Percentiles rank a stretch among this genome's conserved stretches.
phyloP scores from a whole-genome alignment of 2,797 vertebrate genomes.

The Gymnothorax javanicus region DNA sequence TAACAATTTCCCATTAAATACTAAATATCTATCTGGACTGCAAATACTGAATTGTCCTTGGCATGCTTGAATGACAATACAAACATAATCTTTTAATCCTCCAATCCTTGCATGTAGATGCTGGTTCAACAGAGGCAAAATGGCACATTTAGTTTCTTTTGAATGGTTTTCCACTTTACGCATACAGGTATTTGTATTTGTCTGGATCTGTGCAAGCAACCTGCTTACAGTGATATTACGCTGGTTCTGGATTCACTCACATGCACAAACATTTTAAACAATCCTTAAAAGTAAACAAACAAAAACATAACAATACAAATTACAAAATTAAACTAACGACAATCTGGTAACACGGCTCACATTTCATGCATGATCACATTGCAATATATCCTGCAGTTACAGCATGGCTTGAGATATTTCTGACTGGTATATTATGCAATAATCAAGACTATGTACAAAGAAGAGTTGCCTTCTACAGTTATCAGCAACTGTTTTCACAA shows the following conservation, averaged over 20 bases:
- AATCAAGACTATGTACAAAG: constrained; percentile 67
- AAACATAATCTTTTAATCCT: not conserved
- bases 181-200: not conserved
- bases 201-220: constrained; percentile 11
- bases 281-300: constrained; percentile 66
- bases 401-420: constrained; percentile 56
- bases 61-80: constrained; percentile 18
- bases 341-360: constrained; percentile 67
- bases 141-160: constrained; percentile 13
- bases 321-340: constrained; percentile 74
- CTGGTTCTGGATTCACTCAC: constrained; percentile 57
- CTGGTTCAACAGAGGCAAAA: constrained; percentile 14
- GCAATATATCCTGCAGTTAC: constrained; percentile 52
- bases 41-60: constrained; percentile 14
- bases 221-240: constrained; percentile 18
- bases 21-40: constrained; percentile 9
- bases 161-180: not conserved
- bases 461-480: constrained; percentile 72
- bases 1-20: not conserved
- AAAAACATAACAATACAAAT: constrained; percentile 66
- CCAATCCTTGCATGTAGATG: constrained; percentile 19
- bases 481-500: constrained; percentile 58
- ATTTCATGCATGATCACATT: constrained; percentile 69
- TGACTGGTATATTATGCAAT: constrained; percentile 42
- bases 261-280: constrained; percentile 77